phyloP scores from a whole-genome alignment of 2,797 vertebrate genomes.

The Myotis vivesi region DNA sequence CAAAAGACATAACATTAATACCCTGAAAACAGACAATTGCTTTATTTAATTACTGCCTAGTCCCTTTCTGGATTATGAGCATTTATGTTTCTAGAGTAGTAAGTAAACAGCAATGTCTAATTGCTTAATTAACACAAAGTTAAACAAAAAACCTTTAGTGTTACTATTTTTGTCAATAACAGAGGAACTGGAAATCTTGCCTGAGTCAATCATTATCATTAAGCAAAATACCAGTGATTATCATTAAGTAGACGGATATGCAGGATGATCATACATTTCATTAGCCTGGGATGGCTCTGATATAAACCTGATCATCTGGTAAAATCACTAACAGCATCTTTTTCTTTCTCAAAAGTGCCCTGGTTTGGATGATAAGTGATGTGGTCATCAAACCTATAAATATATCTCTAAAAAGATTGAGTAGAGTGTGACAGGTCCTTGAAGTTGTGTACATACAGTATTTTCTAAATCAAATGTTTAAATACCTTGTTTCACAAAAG shows the following conservation, averaged over 20 bases:
- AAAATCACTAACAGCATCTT: neutral
- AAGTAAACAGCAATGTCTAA: constrained; percentile 15
- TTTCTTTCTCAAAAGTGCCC: neutral
- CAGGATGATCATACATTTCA: neutral
- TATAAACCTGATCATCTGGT: neutral
- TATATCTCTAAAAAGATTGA: neutral
- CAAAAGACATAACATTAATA: neutral
- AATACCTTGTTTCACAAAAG: neutral
- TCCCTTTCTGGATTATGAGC: neutral
- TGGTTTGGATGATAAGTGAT: neutral
- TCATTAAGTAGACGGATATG: neutral
- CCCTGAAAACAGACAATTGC: neutral
- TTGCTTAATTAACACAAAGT: neutral
- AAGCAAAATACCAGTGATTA: neutral
- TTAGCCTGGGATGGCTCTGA: neutral
- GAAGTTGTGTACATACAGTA: neutral
- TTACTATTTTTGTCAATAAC: neutral
- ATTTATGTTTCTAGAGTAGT: neutral
- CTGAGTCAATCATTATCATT: neutral
- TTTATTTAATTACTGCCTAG: neutral
- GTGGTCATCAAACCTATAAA: neutral
- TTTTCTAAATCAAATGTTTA: neutral
- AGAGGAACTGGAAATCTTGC: constrained; percentile 2
- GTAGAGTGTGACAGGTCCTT: neutral
- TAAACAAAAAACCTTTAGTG: neutral